Conservation (phyloP, 2,888 invertebrate genomes). For the Axea sp. region DNA sequence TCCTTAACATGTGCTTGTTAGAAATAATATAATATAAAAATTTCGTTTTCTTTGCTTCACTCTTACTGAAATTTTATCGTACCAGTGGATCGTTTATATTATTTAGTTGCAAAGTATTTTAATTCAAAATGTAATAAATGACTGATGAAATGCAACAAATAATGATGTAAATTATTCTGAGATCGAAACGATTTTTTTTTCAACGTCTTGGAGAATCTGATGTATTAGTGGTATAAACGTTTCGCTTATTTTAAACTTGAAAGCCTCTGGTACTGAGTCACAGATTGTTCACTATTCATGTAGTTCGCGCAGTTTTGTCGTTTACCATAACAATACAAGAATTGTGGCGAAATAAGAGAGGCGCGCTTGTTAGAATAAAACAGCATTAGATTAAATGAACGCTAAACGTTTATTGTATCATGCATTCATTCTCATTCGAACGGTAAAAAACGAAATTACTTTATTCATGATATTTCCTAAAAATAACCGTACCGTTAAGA, state of each 20-base stretch:
- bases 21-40: too few species aligned
- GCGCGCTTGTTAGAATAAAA: slow-evolving; percentile 54
- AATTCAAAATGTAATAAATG: too few species aligned
- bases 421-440: slow-evolving; percentile 34
- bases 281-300: slow-evolving; percentile 56
- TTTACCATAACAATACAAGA: slow-evolving; percentile 59
- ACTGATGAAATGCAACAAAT: too few species aligned
- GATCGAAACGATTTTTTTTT: slow-evolving; percentile 8
- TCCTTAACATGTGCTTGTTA: too few species aligned
- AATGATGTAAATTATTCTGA: too few species aligned
- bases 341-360: slow-evolving; percentile 51
- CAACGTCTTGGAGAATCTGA: slow-evolving; percentile 20
- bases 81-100: too few species aligned
- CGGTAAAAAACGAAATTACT: slow-evolving; percentile 34
- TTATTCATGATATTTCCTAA: slow-evolving; percentile 32
- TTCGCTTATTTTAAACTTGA: slow-evolving; percentile 54
- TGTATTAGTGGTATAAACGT: slow-evolving; percentile 44
- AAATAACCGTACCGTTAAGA: slow-evolving; percentile 33
- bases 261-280: slow-evolving; percentile 23
- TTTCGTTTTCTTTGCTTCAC: too few species aligned
- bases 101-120: too few species aligned
- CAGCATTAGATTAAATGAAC: slow-evolving; percentile 52
- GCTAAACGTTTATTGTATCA: slow-evolving; percentile 51
- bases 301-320: slow-evolving; percentile 45
- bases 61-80: too few species aligned